Conservation (phyloP, 1,140 invertebrate genomes). For the Sogatella furcifera region DNA sequence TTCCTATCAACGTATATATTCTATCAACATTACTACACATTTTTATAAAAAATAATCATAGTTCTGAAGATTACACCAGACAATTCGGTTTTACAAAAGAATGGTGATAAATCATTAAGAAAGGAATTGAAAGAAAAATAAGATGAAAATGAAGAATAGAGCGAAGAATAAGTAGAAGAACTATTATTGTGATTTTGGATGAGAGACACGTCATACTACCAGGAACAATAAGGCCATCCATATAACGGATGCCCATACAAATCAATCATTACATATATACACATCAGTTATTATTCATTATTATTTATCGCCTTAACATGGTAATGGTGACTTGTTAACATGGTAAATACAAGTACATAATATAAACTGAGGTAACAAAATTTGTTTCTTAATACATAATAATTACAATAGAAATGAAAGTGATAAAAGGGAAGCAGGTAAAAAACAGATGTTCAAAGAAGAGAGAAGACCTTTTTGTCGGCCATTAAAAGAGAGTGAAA, state of each 20-base stretch:
- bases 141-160: conserved; percentile 8
- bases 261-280: conserved; percentile 10
- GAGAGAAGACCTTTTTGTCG: not conserved
- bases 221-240: conserved; percentile 18
- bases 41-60: not conserved
- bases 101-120: not conserved
- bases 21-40: conserved; percentile 1
- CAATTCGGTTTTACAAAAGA: no score
- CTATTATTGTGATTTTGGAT: not conserved
- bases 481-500: not conserved
- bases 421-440: conserved; percentile 14
- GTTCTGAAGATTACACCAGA: not conserved
- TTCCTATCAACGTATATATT: not conserved
- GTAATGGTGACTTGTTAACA: conserved; percentile 22
- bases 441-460: conserved; percentile 8
- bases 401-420: conserved; percentile 17
- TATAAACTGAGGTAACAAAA: conserved; percentile 22
- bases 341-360: conserved; percentile 22
- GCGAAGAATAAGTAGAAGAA: conserved; percentile 4
- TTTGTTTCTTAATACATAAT: conserved; percentile 20
- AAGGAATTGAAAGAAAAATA: not conserved
- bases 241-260: conserved; percentile 18
- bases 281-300: conserved; percentile 12
- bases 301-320: conserved; percentile 15
- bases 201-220: conserved; percentile 1